phyloP scores from a whole-genome alignment of 2,113 vertebrate species.

The Notechis scutatus region DNA sequence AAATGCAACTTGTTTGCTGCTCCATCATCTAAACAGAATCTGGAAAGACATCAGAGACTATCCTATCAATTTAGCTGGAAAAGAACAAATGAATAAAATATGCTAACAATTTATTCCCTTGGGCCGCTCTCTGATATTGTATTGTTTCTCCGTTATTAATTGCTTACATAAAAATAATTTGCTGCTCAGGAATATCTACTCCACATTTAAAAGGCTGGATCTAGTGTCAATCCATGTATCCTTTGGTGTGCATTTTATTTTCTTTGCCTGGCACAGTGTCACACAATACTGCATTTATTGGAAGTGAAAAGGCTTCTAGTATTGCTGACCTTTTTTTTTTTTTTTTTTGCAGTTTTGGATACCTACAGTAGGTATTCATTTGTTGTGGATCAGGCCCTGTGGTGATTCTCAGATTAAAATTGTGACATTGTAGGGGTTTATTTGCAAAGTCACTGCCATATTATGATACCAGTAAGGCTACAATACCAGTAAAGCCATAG shows the following conservation, averaged over 20 bases:
- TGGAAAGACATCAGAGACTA: conserved; percentile 59
- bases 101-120: conserved; percentile 58
- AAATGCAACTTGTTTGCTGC: conserved; percentile 72
- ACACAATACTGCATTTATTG: conserved; percentile 2
- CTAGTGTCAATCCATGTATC: conserved; percentile 34
- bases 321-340: conserved; percentile 3
- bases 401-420: conserved; percentile 36
- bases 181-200: conserved; percentile 27
- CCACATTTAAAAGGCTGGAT: conserved; percentile 14
- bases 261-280: conserved; percentile 44
- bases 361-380: conserved; percentile 26
- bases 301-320: conserved; percentile 23
- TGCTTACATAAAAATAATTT: conserved; percentile 64
- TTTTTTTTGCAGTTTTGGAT: conserved; percentile 5
- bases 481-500: too few relatives aligned
- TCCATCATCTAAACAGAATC: conserved; percentile 65
- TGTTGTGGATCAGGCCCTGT: conserved; percentile 23
- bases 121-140: conserved; percentile 57
- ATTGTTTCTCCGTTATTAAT: conserved; percentile 71
- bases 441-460: conserved; percentile 36
- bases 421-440: conserved; percentile 37
- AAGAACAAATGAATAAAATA: conserved; percentile 67
- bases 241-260: conserved; percentile 31
- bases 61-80: conserved; percentile 70
- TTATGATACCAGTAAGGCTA: conserved; percentile 48